Conservation (phyloP, 2,113 vertebrate genomes). For the Salvator merianae region DNA sequence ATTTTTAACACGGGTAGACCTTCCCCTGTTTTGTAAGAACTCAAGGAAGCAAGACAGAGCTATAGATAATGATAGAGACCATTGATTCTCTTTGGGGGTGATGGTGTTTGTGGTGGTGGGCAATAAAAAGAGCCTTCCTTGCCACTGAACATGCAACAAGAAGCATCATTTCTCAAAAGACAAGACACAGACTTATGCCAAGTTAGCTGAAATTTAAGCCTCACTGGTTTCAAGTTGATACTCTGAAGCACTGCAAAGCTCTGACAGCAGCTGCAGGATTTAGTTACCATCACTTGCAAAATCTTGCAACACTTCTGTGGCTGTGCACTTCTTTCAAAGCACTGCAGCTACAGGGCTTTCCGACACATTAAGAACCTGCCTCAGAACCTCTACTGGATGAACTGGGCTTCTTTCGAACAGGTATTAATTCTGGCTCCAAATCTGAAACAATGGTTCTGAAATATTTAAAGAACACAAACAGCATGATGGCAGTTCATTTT, state of each 20-base stretch:
- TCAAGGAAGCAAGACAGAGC: not conserved
- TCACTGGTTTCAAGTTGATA: constrained; percentile 53
- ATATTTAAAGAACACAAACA: constrained; percentile 43
- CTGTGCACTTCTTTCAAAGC: constrained; percentile 18
- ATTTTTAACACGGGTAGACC: not conserved
- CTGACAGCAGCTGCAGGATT: constrained; percentile 62
- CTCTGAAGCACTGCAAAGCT: constrained; percentile 28
- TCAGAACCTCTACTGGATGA: constrained; percentile 20
- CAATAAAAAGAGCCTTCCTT: not conserved
- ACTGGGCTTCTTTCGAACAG: constrained; percentile 36
- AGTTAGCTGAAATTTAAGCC: constrained; percentile 85
- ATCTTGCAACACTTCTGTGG: constrained; percentile 13
- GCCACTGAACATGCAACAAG: not conserved
- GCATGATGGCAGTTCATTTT: constrained; percentile 39
- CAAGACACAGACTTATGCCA: constrained; percentile 76
- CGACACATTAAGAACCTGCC: not conserved
- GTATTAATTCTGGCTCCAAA: constrained; percentile 10
- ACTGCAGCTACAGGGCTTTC: constrained; percentile 6
- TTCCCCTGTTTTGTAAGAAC: not conserved
- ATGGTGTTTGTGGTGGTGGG: too few relatives aligned
- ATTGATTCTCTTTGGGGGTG: not conserved
- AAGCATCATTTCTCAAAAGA: constrained; percentile 32
- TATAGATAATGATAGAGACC: too few relatives aligned
- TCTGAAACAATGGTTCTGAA: constrained; percentile 60
- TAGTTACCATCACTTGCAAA: constrained; percentile 46